Conservation (phyloP, 2,797 vertebrate genomes). For the Enteromius mattozi region DNA sequence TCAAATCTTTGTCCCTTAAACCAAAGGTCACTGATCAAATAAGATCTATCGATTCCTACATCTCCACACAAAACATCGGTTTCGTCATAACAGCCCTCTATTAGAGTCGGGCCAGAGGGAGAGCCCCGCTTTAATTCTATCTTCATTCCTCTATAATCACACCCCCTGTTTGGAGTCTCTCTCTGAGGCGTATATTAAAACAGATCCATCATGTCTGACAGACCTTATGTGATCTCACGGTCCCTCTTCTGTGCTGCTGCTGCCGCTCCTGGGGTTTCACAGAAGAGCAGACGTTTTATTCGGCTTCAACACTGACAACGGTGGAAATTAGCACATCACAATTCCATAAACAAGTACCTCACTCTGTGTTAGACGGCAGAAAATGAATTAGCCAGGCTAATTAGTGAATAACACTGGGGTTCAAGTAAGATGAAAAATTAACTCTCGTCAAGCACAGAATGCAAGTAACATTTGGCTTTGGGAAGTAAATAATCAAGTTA, state of each 20-base stretch:
- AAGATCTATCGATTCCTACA: conserved; percentile 40
- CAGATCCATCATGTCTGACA: conserved; percentile 78
- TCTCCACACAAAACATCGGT: conserved; percentile 48
- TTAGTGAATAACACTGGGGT: conserved; percentile 14
- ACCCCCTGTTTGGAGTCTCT: conserved; percentile 63
- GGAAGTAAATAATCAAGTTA: conserved; percentile 11
- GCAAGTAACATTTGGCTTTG: neutral
- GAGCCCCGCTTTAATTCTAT: conserved; percentile 60
- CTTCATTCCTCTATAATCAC: conserved; percentile 69
- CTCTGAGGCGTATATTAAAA: conserved; percentile 79
- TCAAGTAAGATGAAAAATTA: neutral
- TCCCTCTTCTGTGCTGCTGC: conserved; percentile 31
- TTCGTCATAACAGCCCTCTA: conserved; percentile 51
- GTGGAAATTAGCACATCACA: conserved; percentile 43
- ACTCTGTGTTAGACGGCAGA: conserved; percentile 30
- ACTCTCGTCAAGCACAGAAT: conserved; percentile 16
- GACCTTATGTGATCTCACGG: conserved; percentile 54
- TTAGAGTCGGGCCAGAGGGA: conserved; percentile 44
- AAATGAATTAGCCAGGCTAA: conserved; percentile 42
- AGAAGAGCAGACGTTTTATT: conserved; percentile 33
- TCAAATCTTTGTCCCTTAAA: conserved; percentile 21
- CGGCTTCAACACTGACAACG: conserved; percentile 6
- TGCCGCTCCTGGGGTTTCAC: conserved; percentile 33
- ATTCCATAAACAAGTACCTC: conserved; percentile 25
- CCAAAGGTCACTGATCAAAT: conserved; percentile 48